A percentile compares a stretch with the other conserved stretches of the same genome.
phyloP scores from a whole-genome alignment of 2,797 vertebrate genomes.

The Parauchenoglanis punctatus region DNA sequence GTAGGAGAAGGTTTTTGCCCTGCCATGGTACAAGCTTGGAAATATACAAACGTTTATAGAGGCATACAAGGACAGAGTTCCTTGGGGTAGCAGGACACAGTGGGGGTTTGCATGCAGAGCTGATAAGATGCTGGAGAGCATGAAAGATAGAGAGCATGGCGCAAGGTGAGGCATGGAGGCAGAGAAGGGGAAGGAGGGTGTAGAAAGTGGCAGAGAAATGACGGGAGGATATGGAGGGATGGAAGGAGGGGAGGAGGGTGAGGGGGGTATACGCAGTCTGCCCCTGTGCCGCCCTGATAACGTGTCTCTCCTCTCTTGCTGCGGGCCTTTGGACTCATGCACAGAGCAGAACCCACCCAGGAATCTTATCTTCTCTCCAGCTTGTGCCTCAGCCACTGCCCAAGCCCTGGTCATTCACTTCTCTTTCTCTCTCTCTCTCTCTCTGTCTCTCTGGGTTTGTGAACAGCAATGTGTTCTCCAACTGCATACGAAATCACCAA shows the following conservation, averaged over 20 bases:
- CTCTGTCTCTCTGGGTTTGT: conserved; percentile 3
- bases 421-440: conserved; percentile 26
- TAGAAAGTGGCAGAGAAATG: conserved; percentile 16
- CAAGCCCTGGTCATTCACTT: conserved; percentile 46
- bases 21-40: background rate
- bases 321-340: conserved; percentile 67
- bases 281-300: conserved; percentile 79
- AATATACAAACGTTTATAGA: conserved; percentile 4
- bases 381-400: conserved; percentile 71
- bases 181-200: conserved; percentile 53
- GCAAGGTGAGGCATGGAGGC: background rate
- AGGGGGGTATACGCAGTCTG: conserved; percentile 65
- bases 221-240: conserved; percentile 18
- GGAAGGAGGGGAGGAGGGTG: conserved; percentile 35
- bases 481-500: conserved; percentile 49
- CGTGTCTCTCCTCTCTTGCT: conserved; percentile 58
- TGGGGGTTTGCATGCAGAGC: conserved; percentile 37
- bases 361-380: conserved; percentile 82
- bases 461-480: conserved; percentile 11
- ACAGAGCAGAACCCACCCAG: conserved; percentile 76
- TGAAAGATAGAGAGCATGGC: conserved; percentile 18
- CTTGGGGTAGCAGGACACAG: conserved; percentile 26
- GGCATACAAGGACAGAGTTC: conserved; percentile 21
- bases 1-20: background rate
- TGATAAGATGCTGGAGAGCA: conserved; percentile 40